Evolutionary conservation across 2,888 invertebrate species (phyloP).

Genomic region (Nemotelus nigrinus): DNA sequence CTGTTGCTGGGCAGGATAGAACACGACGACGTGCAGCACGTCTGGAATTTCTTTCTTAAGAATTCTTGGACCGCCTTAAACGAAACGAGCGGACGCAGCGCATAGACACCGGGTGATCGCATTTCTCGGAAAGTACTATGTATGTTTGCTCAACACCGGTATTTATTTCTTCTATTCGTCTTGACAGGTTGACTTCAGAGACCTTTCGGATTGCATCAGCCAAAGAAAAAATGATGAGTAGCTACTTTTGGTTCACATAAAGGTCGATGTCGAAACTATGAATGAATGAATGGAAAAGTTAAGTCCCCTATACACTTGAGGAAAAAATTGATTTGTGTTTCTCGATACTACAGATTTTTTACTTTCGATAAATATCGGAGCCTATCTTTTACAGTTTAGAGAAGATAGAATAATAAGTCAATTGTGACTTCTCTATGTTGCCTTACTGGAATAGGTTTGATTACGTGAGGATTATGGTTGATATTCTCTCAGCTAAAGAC

Average conservation of each 20-base stretch:
- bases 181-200: constrained; percentile 27
- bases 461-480: too few relatives aligned
- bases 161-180: constrained; percentile 7
- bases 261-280: not conserved
- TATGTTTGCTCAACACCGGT: constrained; percentile 9
- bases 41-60: constrained; percentile 22
- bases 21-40: constrained; percentile 10
- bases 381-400: too few relatives aligned
- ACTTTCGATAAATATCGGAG: too few relatives aligned
- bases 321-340: too few relatives aligned
- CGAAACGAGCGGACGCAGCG: constrained; percentile 1
- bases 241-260: not conserved
- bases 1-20: not conserved
- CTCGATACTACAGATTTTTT: too few relatives aligned
- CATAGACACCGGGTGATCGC: not conserved
- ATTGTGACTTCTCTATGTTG: too few relatives aligned
- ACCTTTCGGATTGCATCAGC: constrained; percentile 32
- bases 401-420: too few relatives aligned
- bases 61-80: not conserved
- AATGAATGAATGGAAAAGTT: not conserved
- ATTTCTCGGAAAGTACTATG: constrained; percentile 16
- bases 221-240: not conserved
- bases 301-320: not conserved
- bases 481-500: too few relatives aligned
- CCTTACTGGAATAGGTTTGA: too few relatives aligned